phyloP scores from a whole-genome alignment of 2,888 invertebrate genomes.

The Thymelicus lineola region DNA sequence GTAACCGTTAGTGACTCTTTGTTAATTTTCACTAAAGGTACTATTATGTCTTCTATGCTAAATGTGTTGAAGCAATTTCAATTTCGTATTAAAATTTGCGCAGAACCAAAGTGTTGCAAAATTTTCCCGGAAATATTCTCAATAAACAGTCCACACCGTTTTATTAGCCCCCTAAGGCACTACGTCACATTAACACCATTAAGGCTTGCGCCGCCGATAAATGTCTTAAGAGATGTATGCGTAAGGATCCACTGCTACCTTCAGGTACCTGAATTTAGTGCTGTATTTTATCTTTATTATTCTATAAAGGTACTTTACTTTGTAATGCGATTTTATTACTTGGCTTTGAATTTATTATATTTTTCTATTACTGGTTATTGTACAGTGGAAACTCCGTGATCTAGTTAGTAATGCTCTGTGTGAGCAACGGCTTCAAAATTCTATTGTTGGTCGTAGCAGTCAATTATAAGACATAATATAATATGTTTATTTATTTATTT shows the following conservation, averaged over 20 bases:
- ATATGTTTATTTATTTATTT: too few relatives aligned
- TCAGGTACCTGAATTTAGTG: conserved; percentile 23
- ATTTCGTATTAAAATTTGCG: not conserved
- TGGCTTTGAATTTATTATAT: not conserved
- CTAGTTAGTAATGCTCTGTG: too few relatives aligned
- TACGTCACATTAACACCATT: conserved; percentile 22
- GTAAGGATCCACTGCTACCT: conserved; percentile 21
- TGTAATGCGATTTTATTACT: conserved; percentile 16
- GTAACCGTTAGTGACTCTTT: too few relatives aligned
- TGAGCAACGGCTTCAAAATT: too few relatives aligned
- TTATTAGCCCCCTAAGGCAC: conserved; percentile 7
- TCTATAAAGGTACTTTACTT: conserved; percentile 17
- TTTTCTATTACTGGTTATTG: too few relatives aligned
- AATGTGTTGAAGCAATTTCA: not conserved
- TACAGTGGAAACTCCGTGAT: too few relatives aligned
- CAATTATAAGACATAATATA: too few relatives aligned
- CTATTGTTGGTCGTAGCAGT: too few relatives aligned
- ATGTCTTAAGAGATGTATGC: conserved; percentile 27
- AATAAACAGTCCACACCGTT: conserved; percentile 25
- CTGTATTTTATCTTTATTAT: conserved; percentile 35
- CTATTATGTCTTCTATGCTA: too few relatives aligned
- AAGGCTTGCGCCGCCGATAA: conserved; percentile 14
- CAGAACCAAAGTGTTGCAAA: not conserved
- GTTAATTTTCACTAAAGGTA: too few relatives aligned
- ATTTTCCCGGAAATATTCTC: not conserved